Conservation (phyloP, 2,888 invertebrate species). For the Gasteruption jaculator region DNA sequence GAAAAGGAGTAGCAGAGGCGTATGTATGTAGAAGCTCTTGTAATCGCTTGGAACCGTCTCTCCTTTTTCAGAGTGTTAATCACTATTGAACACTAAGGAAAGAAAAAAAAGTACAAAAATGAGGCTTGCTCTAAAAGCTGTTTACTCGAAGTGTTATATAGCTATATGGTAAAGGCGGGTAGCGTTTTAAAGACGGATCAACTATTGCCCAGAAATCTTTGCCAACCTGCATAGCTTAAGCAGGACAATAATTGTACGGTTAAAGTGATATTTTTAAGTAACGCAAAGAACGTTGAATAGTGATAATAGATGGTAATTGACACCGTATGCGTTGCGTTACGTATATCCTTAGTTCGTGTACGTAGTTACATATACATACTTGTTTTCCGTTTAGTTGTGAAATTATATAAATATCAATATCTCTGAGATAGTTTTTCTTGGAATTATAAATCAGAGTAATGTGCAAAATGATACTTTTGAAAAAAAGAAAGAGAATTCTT, state of each 20-base stretch:
- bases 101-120: too few relatives aligned
- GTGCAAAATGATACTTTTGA: too few relatives aligned
- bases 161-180: slow-evolving; percentile 26
- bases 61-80: too few relatives aligned
- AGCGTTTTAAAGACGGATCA: slow-evolving; percentile 17
- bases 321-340: slow-evolving; percentile 34
- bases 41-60: too few relatives aligned
- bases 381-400: slow-evolving; percentile 17
- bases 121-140: slow-evolving; percentile 43
- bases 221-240: slow-evolving; percentile 12
- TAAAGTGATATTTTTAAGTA: too few relatives aligned
- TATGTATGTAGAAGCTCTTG: too few relatives aligned
- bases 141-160: slow-evolving; percentile 41
- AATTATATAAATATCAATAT: too few relatives aligned
- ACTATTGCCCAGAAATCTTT: slow-evolving; percentile 20
- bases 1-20: slow-evolving; percentile 24
- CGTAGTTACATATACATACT: slow-evolving; percentile 20
- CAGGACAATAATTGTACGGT: slow-evolving; percentile 21
- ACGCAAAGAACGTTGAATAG: too few relatives aligned
- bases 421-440: too few relatives aligned
- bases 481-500: too few relatives aligned
- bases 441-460: too few relatives aligned
- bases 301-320: slow-evolving; percentile 47
- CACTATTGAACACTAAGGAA: slow-evolving; percentile 46
- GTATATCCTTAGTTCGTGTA: slow-evolving; percentile 18